A percentile compares a stretch with the other conserved stretches of the same genome.
Conservation (phyloP, 2,797 vertebrate genomes). For the Sciurus carolinensis region DNA sequence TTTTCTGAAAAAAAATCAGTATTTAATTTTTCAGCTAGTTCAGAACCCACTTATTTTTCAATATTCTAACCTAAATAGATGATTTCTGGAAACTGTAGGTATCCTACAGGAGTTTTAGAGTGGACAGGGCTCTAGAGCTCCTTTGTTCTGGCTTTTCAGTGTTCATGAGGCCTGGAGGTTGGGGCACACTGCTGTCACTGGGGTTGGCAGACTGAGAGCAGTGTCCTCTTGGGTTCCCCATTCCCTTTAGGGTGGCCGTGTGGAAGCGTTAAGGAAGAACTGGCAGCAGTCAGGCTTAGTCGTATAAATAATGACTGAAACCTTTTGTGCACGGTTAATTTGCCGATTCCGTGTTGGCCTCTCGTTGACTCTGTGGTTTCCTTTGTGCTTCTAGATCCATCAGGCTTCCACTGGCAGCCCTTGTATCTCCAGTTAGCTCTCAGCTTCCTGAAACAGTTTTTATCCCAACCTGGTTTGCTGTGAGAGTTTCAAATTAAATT, state of each 20-base stretch:
- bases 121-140: background rate
- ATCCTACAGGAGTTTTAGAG: background rate
- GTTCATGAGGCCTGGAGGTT: background rate
- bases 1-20: background rate
- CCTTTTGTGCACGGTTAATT: background rate
- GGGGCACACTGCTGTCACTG: no score
- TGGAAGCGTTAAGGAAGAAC: background rate
- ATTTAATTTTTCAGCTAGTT: constrained; percentile 25
- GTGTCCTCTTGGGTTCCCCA: background rate
- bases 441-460: background rate
- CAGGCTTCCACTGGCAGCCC: background rate
- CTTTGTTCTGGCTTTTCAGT: background rate
- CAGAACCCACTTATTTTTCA: background rate
- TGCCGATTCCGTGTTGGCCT: background rate
- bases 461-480: background rate
- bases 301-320: background rate
- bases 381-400: background rate
- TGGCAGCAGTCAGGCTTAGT: background rate
- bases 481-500: background rate
- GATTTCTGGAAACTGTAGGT: background rate
- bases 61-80: background rate
- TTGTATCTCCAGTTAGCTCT: background rate
- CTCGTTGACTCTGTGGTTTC: background rate
- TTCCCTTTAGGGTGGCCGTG: background rate
- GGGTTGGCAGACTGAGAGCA: no score